Percentiles rank a stretch among this genome's conserved stretches.
phyloP scores from a whole-genome alignment of 1,140 invertebrate genomes.

The Sycophaga agraensis region DNA sequence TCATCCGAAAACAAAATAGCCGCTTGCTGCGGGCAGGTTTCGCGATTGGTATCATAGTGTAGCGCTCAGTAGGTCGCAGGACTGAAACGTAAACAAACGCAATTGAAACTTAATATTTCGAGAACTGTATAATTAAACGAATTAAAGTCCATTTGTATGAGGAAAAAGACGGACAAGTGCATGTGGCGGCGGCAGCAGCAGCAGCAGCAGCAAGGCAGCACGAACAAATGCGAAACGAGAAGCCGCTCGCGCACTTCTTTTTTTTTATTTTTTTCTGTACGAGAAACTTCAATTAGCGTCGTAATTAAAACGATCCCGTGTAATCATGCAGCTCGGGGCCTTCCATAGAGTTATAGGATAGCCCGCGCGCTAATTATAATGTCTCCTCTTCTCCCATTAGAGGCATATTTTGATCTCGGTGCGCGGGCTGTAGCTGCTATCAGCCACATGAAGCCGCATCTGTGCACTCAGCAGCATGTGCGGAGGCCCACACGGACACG shows the following conservation, averaged over 20 bases:
- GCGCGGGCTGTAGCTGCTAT: too few species aligned
- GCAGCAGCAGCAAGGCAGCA: too few species aligned
- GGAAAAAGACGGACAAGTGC: background rate
- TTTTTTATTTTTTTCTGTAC: background rate
- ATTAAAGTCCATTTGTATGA: background rate
- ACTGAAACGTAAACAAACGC: too few species aligned
- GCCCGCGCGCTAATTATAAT: constrained; percentile 15
- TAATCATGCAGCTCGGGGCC: background rate
- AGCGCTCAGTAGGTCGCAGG: too few species aligned
- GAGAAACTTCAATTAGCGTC: constrained; percentile 12
- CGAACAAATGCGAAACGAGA: background rate
- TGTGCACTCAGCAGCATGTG: too few species aligned
- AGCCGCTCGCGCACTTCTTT: background rate
- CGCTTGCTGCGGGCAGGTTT: too few species aligned
- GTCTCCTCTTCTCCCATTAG: constrained; percentile 10
- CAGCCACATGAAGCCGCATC: too few species aligned
- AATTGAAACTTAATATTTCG: constrained; percentile 1
- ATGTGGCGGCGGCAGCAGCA: too few species aligned
- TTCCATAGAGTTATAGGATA: background rate
- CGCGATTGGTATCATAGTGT: too few species aligned
- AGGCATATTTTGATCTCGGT: constrained; percentile 9
- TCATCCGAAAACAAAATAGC: too few species aligned
- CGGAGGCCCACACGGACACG: too few species aligned
- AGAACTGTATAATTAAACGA: constrained; percentile 1
- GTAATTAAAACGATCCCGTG: constrained; percentile 22